A percentile compares a stretch with the other conserved stretches of the same genome.
Conservation (phyloP, 2,888 invertebrate genomes). For the Theristus sp. region DNA sequence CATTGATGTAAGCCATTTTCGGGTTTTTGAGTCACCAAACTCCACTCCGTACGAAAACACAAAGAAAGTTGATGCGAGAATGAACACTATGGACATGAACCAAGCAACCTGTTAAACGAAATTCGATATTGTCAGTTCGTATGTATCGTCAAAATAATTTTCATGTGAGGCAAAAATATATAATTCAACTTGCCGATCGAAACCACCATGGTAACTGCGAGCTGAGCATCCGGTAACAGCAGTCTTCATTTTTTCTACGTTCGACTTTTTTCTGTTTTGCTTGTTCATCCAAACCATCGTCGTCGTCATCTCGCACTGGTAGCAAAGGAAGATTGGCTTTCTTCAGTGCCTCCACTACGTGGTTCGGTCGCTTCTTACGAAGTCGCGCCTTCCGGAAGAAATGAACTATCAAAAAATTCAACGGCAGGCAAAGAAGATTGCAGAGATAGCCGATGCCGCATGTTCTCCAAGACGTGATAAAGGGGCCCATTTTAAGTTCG, state of each 20-base stretch:
- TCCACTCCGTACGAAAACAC: constrained; percentile 34
- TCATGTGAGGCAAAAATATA: too few relatives aligned
- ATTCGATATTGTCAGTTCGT: too few relatives aligned
- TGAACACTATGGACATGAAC: constrained; percentile 30
- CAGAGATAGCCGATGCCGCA: constrained; percentile 33
- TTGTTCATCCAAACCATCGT: too few relatives aligned
- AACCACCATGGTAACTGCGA: constrained; percentile 21
- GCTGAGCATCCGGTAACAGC: neutral
- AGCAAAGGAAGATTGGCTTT: neutral
- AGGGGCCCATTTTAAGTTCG: constrained; percentile 33
- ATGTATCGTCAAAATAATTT: too few relatives aligned
- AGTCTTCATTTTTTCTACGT: too few relatives aligned
- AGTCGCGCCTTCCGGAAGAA: constrained; percentile 33
- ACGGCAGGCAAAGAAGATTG: constrained; percentile 34
- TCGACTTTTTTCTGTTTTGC: too few relatives aligned
- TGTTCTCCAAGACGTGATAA: constrained; percentile 34
- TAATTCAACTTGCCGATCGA: too few relatives aligned
- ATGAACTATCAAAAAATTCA: constrained; percentile 32
- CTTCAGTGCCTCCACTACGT: constrained; percentile 24
- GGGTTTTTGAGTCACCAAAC: constrained; percentile 35
- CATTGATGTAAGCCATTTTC: constrained; percentile 37
- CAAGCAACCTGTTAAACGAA: constrained; percentile 31
- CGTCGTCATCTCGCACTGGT: neutral
- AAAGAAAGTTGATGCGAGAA: constrained; percentile 31
- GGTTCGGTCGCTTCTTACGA: constrained; percentile 22